Base-by-base conservation (phyloP, 2,888 invertebrate genomes). In the Exocentrus adspersus region DNA sequence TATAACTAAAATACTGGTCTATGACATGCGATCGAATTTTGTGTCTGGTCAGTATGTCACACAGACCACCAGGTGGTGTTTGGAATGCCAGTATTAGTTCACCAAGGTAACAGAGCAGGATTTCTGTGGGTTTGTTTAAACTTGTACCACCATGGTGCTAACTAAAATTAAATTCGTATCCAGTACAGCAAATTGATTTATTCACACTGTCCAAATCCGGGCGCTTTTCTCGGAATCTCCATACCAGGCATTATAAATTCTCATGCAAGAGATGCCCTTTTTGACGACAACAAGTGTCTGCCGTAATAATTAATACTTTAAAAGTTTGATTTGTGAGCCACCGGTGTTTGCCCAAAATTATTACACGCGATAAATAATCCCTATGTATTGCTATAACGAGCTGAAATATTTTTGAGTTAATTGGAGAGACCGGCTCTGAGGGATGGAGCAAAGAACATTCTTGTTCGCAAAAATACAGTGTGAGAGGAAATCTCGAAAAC, bases 11-110 rank as follows among this genome's bases (percentile, higher is more conserved):
- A 28, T 45, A n/a, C 28, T 45, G 16, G 12, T 45, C 28, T 16
- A 42, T 28, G 45, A 45, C 54, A 45, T 56, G 17, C 6, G 45
- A 19, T 12, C 14, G 30, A 21, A 20, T 54, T 10, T 12, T 10
- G 41, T 21, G 30, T 30, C 46, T 57, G 32, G 21, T 57, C 46
- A 10, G 46, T 46, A 32, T 46, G 9, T 2, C n/a, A n/a, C n/a
- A n/a, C n/a, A n/a, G n/a, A n/a, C n/a, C n/a, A n/a, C n/a, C n/a
- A n/a, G n/a, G n/a, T n/a, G n/a, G n/a, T n/a, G n/a, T n/a, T n/a
- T n/a, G n/a, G n/a, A n/a, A n/a, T n/a, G n/a, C n/a, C n/a, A n/a
- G n/a, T n/a, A n/a, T n/a, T n/a, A n/a, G n/a, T n/a, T n/a, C n/a
- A n/a, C n/a, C n/a, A n/a, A n/a, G n/a, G n/a, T n/a, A n/a, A n/a